A percentile compares a stretch with the other conserved stretches of the same genome.
Conservation (phyloP, 2,797 vertebrate species). For the Ptychadena robeensis region DNA sequence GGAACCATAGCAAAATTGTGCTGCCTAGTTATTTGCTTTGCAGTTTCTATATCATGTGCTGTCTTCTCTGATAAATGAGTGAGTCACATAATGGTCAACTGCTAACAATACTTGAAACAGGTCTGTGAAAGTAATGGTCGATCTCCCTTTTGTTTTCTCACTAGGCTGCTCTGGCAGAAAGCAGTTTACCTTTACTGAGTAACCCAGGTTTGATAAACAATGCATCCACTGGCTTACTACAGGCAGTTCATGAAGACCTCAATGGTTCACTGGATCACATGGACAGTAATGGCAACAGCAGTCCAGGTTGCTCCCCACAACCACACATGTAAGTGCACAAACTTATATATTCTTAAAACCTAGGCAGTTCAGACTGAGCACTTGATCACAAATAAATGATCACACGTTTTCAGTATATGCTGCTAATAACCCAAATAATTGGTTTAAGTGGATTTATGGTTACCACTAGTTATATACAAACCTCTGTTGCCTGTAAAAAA, state of each 20-base stretch:
- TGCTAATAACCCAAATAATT: neutral
- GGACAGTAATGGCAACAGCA: constrained; percentile 97
- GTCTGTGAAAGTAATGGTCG: neutral
- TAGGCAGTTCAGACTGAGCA: too few relatives aligned
- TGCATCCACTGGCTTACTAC: constrained; percentile 89
- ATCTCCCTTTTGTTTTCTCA: constrained; percentile 59
- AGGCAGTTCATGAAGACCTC: constrained; percentile 90
- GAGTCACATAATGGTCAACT: neutral
- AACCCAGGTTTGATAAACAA: constrained; percentile 90
- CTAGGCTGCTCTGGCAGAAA: constrained; percentile 96
- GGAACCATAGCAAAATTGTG: neutral
- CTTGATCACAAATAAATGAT: neutral
- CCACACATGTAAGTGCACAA: constrained; percentile 89
- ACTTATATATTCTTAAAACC: neutral
- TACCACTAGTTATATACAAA: neutral
- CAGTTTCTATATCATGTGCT: neutral
- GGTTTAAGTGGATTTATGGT: too few relatives aligned
- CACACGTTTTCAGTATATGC: neutral
- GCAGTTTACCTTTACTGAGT: constrained; percentile 94
- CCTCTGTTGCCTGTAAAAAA: neutral
- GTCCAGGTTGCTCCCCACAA: constrained; percentile 93
- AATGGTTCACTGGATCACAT: constrained; percentile 96
- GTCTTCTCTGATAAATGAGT: neutral
- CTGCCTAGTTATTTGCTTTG: neutral
- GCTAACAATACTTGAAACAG: neutral